Evolutionary conservation across 2,888 invertebrate species (phyloP).

Genomic region (Sminthurides aquaticus): DNA sequence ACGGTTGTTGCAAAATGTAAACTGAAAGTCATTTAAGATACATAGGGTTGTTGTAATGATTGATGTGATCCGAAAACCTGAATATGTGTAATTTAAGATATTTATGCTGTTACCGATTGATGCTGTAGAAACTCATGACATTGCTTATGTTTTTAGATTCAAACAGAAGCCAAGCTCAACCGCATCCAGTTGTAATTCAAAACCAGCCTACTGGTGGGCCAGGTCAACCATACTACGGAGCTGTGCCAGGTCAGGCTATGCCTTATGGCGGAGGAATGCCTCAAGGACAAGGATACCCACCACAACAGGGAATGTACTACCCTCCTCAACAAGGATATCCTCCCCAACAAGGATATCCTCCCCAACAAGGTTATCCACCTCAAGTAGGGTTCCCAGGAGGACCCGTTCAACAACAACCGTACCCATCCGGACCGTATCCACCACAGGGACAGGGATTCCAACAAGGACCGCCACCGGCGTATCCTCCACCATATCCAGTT

Average conservation of each 20-base stretch:
- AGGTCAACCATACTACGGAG: constrained; percentile 21
- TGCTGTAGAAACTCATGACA: too few species aligned
- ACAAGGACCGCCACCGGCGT: constrained; percentile 15
- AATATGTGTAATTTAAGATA: too few species aligned
- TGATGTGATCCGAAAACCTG: too few species aligned
- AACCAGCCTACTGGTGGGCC: constrained; percentile 22
- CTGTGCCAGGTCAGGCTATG: constrained; percentile 14
- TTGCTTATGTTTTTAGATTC: constrained; percentile 15
- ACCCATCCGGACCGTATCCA: constrained; percentile 13
- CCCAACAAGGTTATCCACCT: constrained; percentile 4
- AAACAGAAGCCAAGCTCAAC: constrained; percentile 8
- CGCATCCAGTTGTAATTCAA: constrained; percentile 19
- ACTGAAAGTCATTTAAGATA: too few species aligned
- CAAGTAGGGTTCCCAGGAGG: constrained; percentile 17
- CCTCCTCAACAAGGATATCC: constrained; percentile 32
- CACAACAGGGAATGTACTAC: constrained; percentile 2
- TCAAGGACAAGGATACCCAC: constrained; percentile 4
- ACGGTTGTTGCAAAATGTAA: too few species aligned
- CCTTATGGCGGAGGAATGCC: constrained; percentile 2
- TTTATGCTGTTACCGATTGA: too few species aligned
- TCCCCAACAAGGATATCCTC: constrained; percentile 29
- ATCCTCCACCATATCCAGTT: constrained; percentile 22
- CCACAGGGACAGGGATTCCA: constrained; percentile 11
- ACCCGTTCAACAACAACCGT: constrained; percentile 19
- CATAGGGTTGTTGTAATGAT: too few species aligned